Percentiles rank a stretch among this genome's conserved stretches.
These are phyloP conservation scores for Sminthurinus aureus DNA, from an alignment of 2,888 invertebrate genomes.

Conservation along the genomic window DNA sequence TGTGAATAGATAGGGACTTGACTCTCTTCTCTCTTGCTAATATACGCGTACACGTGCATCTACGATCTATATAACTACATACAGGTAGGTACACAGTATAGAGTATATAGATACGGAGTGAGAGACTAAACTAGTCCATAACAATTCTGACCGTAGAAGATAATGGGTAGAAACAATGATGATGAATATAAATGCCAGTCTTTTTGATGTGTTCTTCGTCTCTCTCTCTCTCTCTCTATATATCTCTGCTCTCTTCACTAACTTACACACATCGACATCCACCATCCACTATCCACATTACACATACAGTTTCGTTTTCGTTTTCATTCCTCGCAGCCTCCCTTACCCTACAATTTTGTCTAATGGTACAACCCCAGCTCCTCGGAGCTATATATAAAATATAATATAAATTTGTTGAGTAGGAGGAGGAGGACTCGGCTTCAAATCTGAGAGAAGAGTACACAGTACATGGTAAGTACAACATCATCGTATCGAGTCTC, in stretches of 20 bases:
- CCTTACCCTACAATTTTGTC: conserved; percentile 41
- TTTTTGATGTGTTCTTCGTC: conserved; percentile 43
- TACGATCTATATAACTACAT: neutral
- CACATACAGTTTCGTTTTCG: too few relatives aligned
- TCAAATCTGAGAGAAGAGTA: conserved; percentile 8
- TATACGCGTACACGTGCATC: neutral
- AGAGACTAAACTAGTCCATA: conserved; percentile 11
- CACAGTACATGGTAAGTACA: neutral
- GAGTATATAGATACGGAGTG: neutral
- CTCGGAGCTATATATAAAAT: conserved; percentile 49
- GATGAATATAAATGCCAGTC: conserved; percentile 48
- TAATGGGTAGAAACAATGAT: conserved; percentile 52
- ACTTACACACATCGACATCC: conserved; percentile 2
- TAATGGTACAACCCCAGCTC: conserved; percentile 44
- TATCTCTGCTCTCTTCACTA: neutral
- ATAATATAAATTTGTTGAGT: conserved; percentile 50
- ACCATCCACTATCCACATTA: too few relatives aligned
- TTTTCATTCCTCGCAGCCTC: neutral
- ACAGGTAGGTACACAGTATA: neutral
- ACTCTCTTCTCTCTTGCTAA: neutral
- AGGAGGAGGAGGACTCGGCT: conserved; percentile 27
- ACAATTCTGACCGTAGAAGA: conserved; percentile 43
- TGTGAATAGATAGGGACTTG: neutral
- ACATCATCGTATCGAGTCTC: neutral
- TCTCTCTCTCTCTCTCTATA: conserved; percentile 11